Evolutionary conservation across 2,113 vertebrate genomes (phyloP).

Genomic region (rabbit (Oryctolagus cuniculus)): mOryCun1.1 NC_091437.1:44525501-44526000

Average conservation of each 20-base stretch:
- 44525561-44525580: too few relatives aligned
- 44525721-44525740: conserved; percentile 64
- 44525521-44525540: too few relatives aligned
- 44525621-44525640: too few relatives aligned
- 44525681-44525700: conserved; percentile 49
- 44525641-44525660: too few relatives aligned
- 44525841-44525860: conserved; percentile 71
- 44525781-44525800: conserved; percentile 67
- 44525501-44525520: too few relatives aligned
- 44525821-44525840: conserved; percentile 33
- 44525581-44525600: too few relatives aligned
- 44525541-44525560: too few relatives aligned
- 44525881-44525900: conserved; percentile 8
- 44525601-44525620: too few relatives aligned
- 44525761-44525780: conserved; percentile 75
- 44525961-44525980: conserved; percentile 44
- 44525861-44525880: conserved; percentile 65
- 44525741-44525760: conserved; percentile 58
- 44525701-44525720: conserved; percentile 60
- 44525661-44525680: background rate
- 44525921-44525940: conserved; percentile 47
- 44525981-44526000: conserved; percentile 33
- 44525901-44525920: conserved; percentile 56
- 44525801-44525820: conserved; percentile 62
- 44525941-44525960: conserved; percentile 53